These are phyloP conservation scores for Gallinago jamesoni DNA, from an alignment of 2,113 vertebrate species.

Conservation along the genomic window DNA sequence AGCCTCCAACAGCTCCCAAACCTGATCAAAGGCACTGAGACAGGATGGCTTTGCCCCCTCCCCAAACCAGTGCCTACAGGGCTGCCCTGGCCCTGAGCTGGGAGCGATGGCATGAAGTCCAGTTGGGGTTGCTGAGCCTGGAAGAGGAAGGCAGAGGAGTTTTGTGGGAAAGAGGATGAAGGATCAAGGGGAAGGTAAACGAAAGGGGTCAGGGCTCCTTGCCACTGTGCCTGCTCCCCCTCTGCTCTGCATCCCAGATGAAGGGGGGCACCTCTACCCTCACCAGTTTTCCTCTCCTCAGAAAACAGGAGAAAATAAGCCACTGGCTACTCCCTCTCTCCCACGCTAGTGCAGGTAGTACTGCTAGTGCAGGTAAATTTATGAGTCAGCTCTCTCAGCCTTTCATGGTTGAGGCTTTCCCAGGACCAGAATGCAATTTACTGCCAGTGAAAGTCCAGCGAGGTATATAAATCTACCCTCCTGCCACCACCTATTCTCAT, in stretches of 20 bases:
- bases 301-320: neutral
- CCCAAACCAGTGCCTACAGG: neutral
- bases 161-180: neutral
- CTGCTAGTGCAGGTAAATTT: neutral
- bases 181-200: neutral
- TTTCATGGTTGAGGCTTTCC: neutral
- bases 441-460: neutral
- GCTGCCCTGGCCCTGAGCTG: neutral
- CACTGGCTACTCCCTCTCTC: neutral
- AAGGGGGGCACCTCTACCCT: neutral
- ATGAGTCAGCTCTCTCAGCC: neutral
- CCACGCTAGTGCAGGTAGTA: neutral
- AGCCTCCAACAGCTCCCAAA: neutral
- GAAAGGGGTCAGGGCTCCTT: accelerated
- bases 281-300: neutral
- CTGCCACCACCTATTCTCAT: neutral
- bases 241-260: neutral
- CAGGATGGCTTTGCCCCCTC: neutral
- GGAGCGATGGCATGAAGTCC: neutral
- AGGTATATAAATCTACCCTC: neutral
- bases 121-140: neutral
- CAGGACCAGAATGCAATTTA: neutral
- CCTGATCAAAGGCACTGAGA: neutral
- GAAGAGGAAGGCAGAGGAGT: neutral
- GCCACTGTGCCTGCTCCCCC: neutral